Conservation (phyloP, 2,797 vertebrate species). For the Pipistrellus kuhlii region DNA sequence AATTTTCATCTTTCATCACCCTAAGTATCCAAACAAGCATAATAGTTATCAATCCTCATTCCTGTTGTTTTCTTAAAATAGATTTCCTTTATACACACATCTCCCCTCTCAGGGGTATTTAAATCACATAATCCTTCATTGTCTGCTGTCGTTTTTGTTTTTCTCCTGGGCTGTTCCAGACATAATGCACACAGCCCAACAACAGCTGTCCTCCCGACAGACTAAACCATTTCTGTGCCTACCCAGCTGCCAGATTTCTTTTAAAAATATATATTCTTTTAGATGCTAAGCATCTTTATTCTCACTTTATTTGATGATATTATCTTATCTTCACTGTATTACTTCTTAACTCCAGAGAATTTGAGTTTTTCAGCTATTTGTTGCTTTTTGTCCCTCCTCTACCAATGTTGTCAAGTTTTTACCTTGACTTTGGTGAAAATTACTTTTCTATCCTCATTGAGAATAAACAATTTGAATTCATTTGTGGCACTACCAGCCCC, state of each 20-base stretch:
- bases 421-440: not conserved
- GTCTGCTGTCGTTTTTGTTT: not conserved
- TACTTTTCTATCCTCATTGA: not conserved
- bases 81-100: conserved; percentile 27
- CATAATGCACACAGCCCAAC: not conserved
- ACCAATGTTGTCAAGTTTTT: not conserved
- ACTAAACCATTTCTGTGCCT: not conserved
- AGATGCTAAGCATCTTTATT: not conserved
- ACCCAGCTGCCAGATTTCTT: not conserved
- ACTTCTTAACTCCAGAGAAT: conserved; percentile 33
- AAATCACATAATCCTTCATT: conserved; percentile 13
- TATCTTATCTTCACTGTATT: conserved; percentile 8
- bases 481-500: not conserved
- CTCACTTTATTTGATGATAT: not conserved
- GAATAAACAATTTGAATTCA: not conserved
- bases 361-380: not conserved
- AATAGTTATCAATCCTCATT: not conserved
- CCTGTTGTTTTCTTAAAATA: not conserved
- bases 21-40: not conserved
- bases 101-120: not conserved
- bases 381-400: not conserved
- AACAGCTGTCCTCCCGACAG: conserved; percentile 22
- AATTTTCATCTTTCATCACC: not conserved
- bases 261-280: not conserved
- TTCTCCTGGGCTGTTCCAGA: not conserved